Conservation (phyloP, 2,797 vertebrate genomes). For the Schizopygopsis pylzovi region DNA sequence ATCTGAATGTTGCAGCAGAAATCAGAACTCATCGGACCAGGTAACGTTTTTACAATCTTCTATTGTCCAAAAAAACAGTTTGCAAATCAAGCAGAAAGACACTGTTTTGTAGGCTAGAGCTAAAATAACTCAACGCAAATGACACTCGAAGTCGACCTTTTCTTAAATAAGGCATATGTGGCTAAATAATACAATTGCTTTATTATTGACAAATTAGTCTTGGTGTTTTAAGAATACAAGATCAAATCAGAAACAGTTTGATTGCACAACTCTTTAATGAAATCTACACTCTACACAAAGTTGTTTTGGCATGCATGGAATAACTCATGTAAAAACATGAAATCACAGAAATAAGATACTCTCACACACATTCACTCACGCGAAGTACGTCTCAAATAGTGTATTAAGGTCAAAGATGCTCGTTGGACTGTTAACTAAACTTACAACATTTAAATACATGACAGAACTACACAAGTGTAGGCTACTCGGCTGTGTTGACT, state of each 20-base stretch:
- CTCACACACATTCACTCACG: slow-evolving; percentile 2
- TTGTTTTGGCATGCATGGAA: slow-evolving; percentile 79
- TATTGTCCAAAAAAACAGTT: not conserved
- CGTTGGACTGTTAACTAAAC: not conserved
- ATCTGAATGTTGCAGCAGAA: no score
- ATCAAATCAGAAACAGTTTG: not conserved
- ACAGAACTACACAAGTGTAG: not conserved
- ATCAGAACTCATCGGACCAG: no score
- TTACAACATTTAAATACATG: slow-evolving; percentile 21
- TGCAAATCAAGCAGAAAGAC: not conserved
- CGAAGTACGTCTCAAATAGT: not conserved
- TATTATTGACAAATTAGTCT: not conserved
- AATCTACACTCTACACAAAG: slow-evolving; percentile 73
- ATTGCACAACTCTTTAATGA: slow-evolving; percentile 72
- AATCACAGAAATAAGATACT: slow-evolving; percentile 52
- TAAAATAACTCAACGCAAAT: not conserved
- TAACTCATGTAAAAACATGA: slow-evolving; percentile 69
- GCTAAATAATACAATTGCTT: not conserved
- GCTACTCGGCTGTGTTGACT: slow-evolving; percentile 26
- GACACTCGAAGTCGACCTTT: not conserved
- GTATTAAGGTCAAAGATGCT: not conserved
- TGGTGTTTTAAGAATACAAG: not conserved
- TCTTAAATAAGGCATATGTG: not conserved
- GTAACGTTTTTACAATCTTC: no score
- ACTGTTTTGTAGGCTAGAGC: not conserved